Conservation (phyloP, 2,797 vertebrate genomes). For the Hoplostethus atlanticus region DNA sequence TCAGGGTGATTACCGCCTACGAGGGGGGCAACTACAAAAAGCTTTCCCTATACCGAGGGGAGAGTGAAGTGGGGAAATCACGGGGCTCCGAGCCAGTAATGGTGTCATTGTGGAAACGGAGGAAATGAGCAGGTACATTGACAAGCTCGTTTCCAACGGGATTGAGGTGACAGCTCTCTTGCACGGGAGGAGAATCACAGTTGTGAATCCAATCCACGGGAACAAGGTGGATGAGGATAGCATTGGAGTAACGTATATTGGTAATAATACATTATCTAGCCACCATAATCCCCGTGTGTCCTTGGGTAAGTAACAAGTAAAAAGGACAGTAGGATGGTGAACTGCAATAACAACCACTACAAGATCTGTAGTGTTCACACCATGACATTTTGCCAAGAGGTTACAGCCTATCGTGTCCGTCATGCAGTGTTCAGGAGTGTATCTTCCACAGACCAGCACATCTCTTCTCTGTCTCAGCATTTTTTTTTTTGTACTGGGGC, state of each 20-base stretch:
- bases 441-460: slow-evolving; percentile 81
- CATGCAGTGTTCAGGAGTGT: slow-evolving; percentile 61
- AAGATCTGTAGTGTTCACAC: slow-evolving; percentile 45
- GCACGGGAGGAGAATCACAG: slow-evolving; percentile 10
- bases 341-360: slow-evolving; percentile 25
- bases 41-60: slow-evolving; percentile 62
- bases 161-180: slow-evolving; percentile 10
- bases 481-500: slow-evolving; percentile 64
- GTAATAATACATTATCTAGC: background rate
- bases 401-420: slow-evolving; percentile 60
- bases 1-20: slow-evolving; percentile 82
- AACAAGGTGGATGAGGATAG: slow-evolving; percentile 19
- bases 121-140: slow-evolving; percentile 64
- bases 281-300: background rate
- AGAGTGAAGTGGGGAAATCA: slow-evolving; percentile 35
- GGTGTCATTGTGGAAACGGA: slow-evolving; percentile 55
- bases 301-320: background rate
- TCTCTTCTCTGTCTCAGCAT: slow-evolving; percentile 80
- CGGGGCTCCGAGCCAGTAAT: slow-evolving; percentile 50
- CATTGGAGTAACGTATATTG: slow-evolving; percentile 5
- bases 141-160: slow-evolving; percentile 18
- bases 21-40: slow-evolving; percentile 71
- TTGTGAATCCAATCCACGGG: background rate
- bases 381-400: slow-evolving; percentile 70
- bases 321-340: slow-evolving; percentile 4